Conservation (phyloP, 2,113 vertebrate species). For the Mesitornis unicolor region DNA sequence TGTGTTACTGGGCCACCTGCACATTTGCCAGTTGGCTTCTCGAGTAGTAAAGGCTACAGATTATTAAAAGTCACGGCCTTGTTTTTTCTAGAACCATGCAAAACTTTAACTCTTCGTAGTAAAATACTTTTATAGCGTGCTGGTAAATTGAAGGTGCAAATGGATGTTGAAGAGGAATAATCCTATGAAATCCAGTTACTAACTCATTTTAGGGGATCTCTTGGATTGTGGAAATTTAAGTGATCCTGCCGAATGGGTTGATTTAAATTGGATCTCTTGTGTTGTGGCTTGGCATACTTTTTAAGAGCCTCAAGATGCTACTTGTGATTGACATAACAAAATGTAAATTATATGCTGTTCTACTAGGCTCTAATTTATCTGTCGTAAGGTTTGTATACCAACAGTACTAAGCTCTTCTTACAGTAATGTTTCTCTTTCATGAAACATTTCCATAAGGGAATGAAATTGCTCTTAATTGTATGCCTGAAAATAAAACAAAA, state of each 20-base stretch:
- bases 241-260: neutral
- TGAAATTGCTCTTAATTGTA: conserved; percentile 35
- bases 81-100: neutral
- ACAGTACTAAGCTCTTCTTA: conserved; percentile 5
- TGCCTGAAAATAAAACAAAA: conserved; percentile 28
- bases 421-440: conserved; percentile 4
- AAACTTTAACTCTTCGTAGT: neutral
- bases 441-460: neutral
- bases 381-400: conserved; percentile 51
- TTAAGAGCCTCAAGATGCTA: conserved; percentile 46
- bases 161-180: neutral
- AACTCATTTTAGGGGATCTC: neutral
- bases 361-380: conserved; percentile 64
- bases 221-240: neutral
- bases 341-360: conserved; percentile 65
- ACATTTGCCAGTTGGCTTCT: neutral
- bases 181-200: neutral
- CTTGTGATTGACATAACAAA: conserved; percentile 60
- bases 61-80: neutral
- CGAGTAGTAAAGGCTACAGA: neutral
- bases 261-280: conserved; percentile 18
- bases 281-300: conserved; percentile 20
- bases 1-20: neutral
- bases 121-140: neutral
- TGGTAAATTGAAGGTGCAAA: neutral